Evolutionary conservation across 1,140 invertebrate species (phyloP), one percentile per base, ranked within the genome.

Genomic region (Eriocheir sinensis): DNA sequence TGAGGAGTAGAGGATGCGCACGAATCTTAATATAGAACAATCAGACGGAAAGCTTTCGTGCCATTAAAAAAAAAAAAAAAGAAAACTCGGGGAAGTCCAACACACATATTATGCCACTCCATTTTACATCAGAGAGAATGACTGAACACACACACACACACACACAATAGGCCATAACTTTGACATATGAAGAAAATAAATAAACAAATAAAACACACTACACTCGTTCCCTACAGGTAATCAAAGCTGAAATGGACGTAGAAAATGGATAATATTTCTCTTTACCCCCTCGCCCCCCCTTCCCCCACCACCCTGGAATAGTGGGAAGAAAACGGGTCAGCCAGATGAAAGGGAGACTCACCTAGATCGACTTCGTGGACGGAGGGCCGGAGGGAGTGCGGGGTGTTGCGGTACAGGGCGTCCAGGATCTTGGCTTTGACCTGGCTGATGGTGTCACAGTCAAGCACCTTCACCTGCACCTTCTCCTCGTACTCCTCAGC

Each of bases 391-490:
- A 99, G 97, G 30, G 98, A 99, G 96, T 99, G 99, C n/a, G 99
- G 98, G 34, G 98, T 99, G 97, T 99, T 99, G 97, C 99, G 99
- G 97, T 99, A 99, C 21, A 99, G 97, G n/a, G 99, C 98, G 97
- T 99, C 99, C 53, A 99, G 97, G 94, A 99, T 99, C 97, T 99
- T 99, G 0, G 98, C 98, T 97, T 99, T 99, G 0, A 99, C 99
- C 97, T 99, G 99, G 94, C 98, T 99, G 96, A 99, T 99, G 40
- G 99, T 99, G 97, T 99, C 99, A 97, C 99, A 99, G 97, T 99
- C 99, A 91, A 99, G 97, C 0, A 99, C 99, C 97, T 99, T 99
- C 96, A 99, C 99, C 96, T 99, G 98, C 93, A 99, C 98, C 97
- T 99, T 99, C 96, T 99, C 98, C 97, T 99, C 98, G 95, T 99